These are phyloP conservation scores for Caenorhabditis plicata DNA, from an alignment of 2,888 invertebrate species.

Conservation along the genomic window DNA sequence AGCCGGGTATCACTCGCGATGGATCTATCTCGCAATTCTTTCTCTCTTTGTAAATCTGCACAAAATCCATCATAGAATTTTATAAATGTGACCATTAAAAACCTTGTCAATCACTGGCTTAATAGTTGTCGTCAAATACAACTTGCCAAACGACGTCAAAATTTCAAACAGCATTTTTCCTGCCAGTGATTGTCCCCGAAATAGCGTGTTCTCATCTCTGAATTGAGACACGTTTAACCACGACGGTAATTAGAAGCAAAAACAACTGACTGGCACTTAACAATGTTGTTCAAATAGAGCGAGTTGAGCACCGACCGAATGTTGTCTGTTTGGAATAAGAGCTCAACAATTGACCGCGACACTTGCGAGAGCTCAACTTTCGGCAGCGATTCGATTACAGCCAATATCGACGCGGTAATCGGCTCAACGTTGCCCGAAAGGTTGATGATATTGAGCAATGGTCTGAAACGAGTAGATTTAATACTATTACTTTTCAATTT, in stretches of 20 bases:
- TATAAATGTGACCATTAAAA: background rate
- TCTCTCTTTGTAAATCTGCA: conserved; percentile 61
- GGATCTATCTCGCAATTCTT: conserved; percentile 65
- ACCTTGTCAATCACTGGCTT: conserved; percentile 63
- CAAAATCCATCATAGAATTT: background rate
- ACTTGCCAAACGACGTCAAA: conserved; percentile 60
- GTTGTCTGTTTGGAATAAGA: conserved; percentile 45
- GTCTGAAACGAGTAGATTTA: conserved; percentile 8
- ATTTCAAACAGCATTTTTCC: conserved; percentile 63
- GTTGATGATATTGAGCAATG: conserved; percentile 22
- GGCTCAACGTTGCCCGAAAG: conserved; percentile 28
- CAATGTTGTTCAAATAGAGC: conserved; percentile 55
- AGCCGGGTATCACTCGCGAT: conserved; percentile 33
- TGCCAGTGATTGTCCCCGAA: conserved; percentile 61
- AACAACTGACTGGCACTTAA: conserved; percentile 57
- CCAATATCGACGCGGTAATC: conserved; percentile 46
- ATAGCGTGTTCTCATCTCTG: conserved; percentile 63
- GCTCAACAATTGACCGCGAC: conserved; percentile 60
- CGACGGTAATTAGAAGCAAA: background rate
- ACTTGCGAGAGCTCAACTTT: conserved; percentile 55
- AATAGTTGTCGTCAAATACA: conserved; percentile 57
- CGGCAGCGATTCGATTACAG: conserved; percentile 50
- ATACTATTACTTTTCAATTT: background rate
- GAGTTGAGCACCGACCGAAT: conserved; percentile 56
- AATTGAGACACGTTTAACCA: conserved; percentile 11